Percentiles rank a stretch among this genome's conserved stretches.
Evolutionary conservation across 1,140 invertebrate species (phyloP).

Genomic region (Trichoplusia ni): DNA sequence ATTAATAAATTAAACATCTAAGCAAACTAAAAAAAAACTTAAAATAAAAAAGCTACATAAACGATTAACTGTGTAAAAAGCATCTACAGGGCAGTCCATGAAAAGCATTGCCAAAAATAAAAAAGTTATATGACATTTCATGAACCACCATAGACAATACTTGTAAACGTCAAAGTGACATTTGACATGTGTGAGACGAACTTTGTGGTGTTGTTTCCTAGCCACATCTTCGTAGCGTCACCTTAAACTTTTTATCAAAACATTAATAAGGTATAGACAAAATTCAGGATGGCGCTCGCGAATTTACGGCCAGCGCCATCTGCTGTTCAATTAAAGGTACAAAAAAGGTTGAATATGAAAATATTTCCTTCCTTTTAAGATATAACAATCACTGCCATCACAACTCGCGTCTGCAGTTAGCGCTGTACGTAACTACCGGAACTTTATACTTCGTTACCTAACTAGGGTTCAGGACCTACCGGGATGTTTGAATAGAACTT

Average conservation of each 20-base stretch:
- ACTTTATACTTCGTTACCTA: conserved; percentile 41
- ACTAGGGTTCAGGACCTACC: conserved; percentile 35
- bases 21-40: conserved; percentile 39
- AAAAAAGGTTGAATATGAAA: conserved; percentile 9
- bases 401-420: conserved; percentile 53
- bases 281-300: conserved; percentile 74
- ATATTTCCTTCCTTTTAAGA: background rate
- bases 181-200: conserved; percentile 16
- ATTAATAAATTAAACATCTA: conserved; percentile 45
- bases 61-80: conserved; percentile 22
- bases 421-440: conserved; percentile 53
- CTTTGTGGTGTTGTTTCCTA: conserved; percentile 10
- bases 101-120: too few species aligned
- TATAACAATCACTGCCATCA: conserved; percentile 73
- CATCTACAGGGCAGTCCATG: conserved; percentile 13
- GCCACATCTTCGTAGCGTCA: conserved; percentile 54
- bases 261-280: conserved; percentile 32
- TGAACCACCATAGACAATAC: conserved; percentile 8
- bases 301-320: conserved; percentile 71
- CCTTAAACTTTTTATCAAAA: conserved; percentile 53
- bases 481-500: conserved; percentile 60
- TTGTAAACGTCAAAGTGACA: conserved; percentile 3
- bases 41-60: conserved; percentile 36
- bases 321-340: conserved; percentile 47
- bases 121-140: conserved; percentile 8